Base-by-base conservation (phyloP, 2,113 vertebrate genomes). In the Patagioenas fasciata region DNA sequence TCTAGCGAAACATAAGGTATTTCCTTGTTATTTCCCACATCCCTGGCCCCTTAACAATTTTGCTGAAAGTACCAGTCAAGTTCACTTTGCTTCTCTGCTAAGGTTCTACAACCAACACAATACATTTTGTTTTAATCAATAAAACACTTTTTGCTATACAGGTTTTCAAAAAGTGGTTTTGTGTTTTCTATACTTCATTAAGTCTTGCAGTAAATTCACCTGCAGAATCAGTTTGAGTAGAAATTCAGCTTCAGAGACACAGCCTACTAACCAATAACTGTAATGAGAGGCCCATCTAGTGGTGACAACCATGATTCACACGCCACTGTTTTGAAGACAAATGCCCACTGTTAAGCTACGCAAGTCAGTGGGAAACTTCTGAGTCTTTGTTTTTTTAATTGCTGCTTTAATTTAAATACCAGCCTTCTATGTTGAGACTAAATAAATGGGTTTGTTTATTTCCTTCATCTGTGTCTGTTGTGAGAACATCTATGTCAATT, bases 231-330 rank as follows among this genome's bases (percentile, higher is more conserved):
- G 51, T 13, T 42, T 10, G 31, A 82, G 34, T 19, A 42, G 2
- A 56, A 78, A 51, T 3, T 13, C 14, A 72, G 60, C 28, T 74
- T 38, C 29, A 32, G 42, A 61, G 44, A 66, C 1, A 23, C 13
- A 53, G 65, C 19, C 42, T 29, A 34, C 50, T 24, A 47, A 62
- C 9, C 5, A 2, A 36, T 87, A 69, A 48, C 28, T 75, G 89
- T 62, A 70, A 71, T 36, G 32, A 96, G 86, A 79, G 90, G 31
- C 89, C 93, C 93, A 95, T 47, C 94, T 97, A 97, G 96, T 48
- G 95, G 97, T 36, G 54, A 84, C 38, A 79, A 60, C 15, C 34
- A 79, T 32, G 70, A 90, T 19, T 53, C 47, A 87, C 73, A 84
- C 31, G 2, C 71, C 11, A 9, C 28, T 71, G 9, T 50, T 65